Evolutionary conservation across 2,797 vertebrate genomes (phyloP).

Genomic region (Tiaroga cobitis): DNA sequence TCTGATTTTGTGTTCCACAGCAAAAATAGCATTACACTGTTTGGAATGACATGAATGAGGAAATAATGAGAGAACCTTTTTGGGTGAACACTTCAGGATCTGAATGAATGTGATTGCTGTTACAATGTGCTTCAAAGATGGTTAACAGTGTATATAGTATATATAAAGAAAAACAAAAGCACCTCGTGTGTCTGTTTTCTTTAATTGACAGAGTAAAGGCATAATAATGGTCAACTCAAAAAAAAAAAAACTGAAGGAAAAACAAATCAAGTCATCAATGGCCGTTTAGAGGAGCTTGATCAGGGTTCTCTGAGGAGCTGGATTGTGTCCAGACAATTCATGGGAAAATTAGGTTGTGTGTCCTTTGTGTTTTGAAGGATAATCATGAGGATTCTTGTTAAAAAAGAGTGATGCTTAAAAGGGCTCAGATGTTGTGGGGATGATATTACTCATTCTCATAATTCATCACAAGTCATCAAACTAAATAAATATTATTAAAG

Average conservation of each 20-base stretch:
- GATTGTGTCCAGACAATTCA: constrained; percentile 1
- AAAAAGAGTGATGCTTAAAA: background rate
- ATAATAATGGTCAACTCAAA: background rate
- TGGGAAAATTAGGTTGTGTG: background rate
- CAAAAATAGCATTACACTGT: background rate
- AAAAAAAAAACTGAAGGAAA: too few species aligned
- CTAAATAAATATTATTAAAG: background rate
- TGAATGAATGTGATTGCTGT: constrained; percentile 12
- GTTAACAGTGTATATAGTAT: background rate
- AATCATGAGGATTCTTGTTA: background rate
- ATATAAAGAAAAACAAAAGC: background rate
- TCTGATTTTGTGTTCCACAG: background rate
- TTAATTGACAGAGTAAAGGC: background rate
- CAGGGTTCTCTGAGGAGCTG: background rate
- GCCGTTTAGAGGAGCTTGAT: background rate
- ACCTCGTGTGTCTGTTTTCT: background rate
- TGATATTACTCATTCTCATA: background rate
- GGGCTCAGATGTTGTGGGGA: background rate
- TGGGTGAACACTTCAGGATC: background rate
- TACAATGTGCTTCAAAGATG: background rate
- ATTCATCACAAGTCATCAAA: background rate
- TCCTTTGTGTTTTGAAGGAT: background rate
- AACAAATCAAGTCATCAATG: background rate
- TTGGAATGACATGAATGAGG: background rate
- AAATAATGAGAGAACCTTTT: background rate